Evolutionary conservation across 1,140 invertebrate species (phyloP).

Genomic region (Diuraphis noxia): DNA sequence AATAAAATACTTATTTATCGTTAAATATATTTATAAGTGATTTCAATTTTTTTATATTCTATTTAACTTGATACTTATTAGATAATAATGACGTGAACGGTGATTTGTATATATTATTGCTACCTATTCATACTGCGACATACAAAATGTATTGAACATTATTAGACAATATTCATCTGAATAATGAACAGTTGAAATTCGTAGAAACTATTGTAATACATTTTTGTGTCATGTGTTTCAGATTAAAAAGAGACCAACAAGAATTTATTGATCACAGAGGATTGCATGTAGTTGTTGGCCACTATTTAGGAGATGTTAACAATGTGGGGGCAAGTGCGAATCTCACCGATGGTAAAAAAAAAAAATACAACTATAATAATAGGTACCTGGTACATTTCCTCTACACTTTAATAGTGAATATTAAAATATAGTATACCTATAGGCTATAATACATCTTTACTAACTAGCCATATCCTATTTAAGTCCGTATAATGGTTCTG

Average conservation of each 20-base stretch:
- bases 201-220: background rate
- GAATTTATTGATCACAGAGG: constrained; percentile 70
- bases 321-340: constrained; percentile 66
- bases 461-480: constrained; percentile 23
- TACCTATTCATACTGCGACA: background rate
- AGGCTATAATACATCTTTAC: background rate
- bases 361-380: constrained; percentile 23
- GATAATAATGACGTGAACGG: background rate
- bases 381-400: background rate
- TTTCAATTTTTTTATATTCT: background rate
- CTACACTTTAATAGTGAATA: background rate
- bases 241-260: constrained; percentile 47
- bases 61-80: background rate
- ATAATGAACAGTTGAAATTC: background rate
- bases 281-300: constrained; percentile 78
- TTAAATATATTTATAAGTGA: no score
- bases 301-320: constrained; percentile 75
- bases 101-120: background rate
- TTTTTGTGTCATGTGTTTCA: background rate
- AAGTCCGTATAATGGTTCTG: background rate
- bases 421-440: background rate
- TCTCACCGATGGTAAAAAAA: constrained; percentile 69
- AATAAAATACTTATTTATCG: background rate
- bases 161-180: background rate
- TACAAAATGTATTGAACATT: background rate